Evolutionary conservation across 1,140 invertebrate genomes (phyloP).

Genomic region (Hypothenemus hampei): DNA sequence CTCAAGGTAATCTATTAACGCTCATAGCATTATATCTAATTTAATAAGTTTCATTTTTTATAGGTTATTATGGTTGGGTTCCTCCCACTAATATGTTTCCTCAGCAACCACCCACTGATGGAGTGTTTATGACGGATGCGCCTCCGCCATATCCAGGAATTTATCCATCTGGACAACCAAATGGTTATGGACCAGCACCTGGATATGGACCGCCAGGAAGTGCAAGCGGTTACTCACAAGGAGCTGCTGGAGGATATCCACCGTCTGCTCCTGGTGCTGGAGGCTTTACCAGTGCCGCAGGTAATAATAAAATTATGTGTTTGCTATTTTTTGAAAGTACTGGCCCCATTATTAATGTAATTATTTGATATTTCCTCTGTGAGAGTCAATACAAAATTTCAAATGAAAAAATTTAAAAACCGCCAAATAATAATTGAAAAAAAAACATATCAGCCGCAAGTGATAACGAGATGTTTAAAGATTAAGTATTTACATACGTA

Average conservation of each 20-base stretch:
- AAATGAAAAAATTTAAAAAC: too few species aligned
- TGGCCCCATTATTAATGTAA: too few species aligned
- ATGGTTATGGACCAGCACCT: slow-evolving; percentile 30
- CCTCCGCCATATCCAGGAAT: slow-evolving; percentile 96
- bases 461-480: too few species aligned
- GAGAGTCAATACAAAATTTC: too few species aligned
- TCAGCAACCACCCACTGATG: slow-evolving; percentile 66
- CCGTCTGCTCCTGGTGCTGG: slow-evolving; percentile 21
- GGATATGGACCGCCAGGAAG: slow-evolving; percentile 29
- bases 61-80: slow-evolving; percentile 88
- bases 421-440: too few species aligned
- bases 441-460: too few species aligned
- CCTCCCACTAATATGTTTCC: slow-evolving; percentile 71
- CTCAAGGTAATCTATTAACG: slow-evolving; percentile 41
- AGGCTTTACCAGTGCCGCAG: slow-evolving; percentile 32
- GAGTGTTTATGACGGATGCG: slow-evolving; percentile 84
- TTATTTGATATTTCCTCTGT: too few species aligned
- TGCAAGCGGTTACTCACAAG: slow-evolving; percentile 28
- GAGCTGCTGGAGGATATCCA: slow-evolving; percentile 30
- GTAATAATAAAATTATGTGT: slow-evolving; percentile 13
- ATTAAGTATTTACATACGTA: too few species aligned
- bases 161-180: slow-evolving; percentile 32
- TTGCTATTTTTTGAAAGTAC: not conserved
- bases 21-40: not conserved
- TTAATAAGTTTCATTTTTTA: slow-evolving; percentile 8